Percentiles rank a stretch among this genome's conserved stretches.
phyloP scores from a whole-genome alignment of 2,113 vertebrate genomes.

The Takifugu flavidus region DNA sequence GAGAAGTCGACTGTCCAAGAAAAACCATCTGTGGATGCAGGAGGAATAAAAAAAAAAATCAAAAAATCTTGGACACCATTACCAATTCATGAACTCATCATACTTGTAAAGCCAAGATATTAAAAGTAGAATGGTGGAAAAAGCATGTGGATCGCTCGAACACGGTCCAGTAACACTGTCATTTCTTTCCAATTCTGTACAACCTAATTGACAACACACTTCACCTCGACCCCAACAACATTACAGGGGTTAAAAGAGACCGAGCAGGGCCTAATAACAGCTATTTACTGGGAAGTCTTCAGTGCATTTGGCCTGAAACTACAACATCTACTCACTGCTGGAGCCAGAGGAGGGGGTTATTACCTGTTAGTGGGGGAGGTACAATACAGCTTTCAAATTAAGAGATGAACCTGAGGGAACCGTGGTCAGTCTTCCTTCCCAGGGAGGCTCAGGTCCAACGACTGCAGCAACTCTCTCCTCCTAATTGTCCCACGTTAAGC shows the following conservation, averaged over 20 bases:
- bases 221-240: background rate
- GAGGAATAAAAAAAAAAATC: background rate
- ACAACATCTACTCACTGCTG: conserved; percentile 23
- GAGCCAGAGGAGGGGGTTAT: conserved; percentile 2
- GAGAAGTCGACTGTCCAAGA: conserved; percentile 1
- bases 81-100: background rate
- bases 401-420: too few species aligned
- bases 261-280: conserved; percentile 11
- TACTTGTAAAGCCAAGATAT: background rate
- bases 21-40: conserved; percentile 4
- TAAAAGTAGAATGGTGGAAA: background rate
- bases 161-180: too few species aligned
- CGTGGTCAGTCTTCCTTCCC: too few species aligned
- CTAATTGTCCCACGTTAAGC: too few species aligned
- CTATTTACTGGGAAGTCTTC: background rate
- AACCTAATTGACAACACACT: background rate
- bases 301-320: conserved; percentile 12
- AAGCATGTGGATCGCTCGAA: background rate
- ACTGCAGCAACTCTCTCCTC: too few species aligned
- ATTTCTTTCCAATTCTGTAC: too few species aligned
- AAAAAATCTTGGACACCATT: background rate
- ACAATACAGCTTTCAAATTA: too few species aligned
- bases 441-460: too few species aligned
- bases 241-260: conserved; percentile 15
- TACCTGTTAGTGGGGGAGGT: too few species aligned